A percentile compares a stretch with the other conserved stretches of the same genome.
Evolutionary conservation across 1,140 invertebrate genomes (phyloP).

Genomic region (Colletes gigas): DNA sequence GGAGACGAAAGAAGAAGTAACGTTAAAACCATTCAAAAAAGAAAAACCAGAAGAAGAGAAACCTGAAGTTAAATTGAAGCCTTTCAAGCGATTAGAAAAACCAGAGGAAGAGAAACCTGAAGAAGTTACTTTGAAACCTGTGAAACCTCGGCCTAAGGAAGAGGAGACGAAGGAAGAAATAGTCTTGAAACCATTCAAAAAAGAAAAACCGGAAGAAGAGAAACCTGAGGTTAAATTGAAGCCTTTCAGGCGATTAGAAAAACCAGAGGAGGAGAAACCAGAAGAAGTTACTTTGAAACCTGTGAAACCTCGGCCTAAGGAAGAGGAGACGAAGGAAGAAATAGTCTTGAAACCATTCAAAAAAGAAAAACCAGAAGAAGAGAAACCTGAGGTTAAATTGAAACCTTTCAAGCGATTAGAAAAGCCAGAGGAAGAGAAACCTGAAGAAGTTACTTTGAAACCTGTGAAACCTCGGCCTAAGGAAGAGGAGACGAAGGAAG

Average conservation of each 20-base stretch:
- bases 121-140: constrained; percentile 75
- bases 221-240: constrained; percentile 58
- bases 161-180: constrained; percentile 45
- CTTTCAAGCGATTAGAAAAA: not conserved
- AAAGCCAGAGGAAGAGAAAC: constrained; percentile 47
- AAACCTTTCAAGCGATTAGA: constrained; percentile 42
- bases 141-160: constrained; percentile 73
- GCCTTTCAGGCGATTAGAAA: constrained; percentile 66
- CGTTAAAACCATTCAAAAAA: constrained; percentile 57
- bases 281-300: constrained; percentile 61
- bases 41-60: constrained; percentile 37
- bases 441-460: constrained; percentile 60
- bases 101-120: constrained; percentile 70
- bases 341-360: constrained; percentile 43
- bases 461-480: constrained; percentile 16
- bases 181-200: constrained; percentile 74
- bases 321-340: constrained; percentile 64
- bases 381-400: constrained; percentile 33
- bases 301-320: constrained; percentile 55
- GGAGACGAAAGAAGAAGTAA: constrained; percentile 44
- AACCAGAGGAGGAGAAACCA: constrained; percentile 41
- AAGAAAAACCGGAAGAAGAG: constrained; percentile 46
- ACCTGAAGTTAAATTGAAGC: constrained; percentile 49
- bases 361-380: constrained; percentile 25
- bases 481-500: constrained; percentile 45